phyloP scores from a whole-genome alignment of 2,888 invertebrate species.

The Reticulitermes lucifugus region DNA sequence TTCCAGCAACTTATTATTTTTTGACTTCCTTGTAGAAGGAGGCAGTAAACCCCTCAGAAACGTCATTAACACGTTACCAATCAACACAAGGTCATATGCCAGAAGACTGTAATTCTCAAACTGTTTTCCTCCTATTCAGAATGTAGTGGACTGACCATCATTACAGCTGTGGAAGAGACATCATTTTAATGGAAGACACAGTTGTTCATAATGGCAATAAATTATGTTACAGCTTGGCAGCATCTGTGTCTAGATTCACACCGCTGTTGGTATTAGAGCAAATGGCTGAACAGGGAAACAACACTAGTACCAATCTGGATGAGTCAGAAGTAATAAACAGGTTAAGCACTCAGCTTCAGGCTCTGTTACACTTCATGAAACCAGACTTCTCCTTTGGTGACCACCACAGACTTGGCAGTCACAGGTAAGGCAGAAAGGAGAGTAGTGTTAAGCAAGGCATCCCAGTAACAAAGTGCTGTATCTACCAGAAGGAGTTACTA shows the following conservation, averaged over 20 bases:
- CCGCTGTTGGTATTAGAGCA: slow-evolving; percentile 50
- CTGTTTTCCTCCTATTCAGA: too few relatives aligned
- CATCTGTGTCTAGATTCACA: slow-evolving; percentile 46
- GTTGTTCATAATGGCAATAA: background rate
- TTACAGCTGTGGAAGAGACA: too few relatives aligned
- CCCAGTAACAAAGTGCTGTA: too few relatives aligned
- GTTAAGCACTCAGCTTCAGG: slow-evolving; percentile 61
- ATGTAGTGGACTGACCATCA: too few relatives aligned
- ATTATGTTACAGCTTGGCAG: slow-evolving; percentile 43
- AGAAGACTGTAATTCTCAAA: too few relatives aligned
- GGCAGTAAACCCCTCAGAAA: too few relatives aligned
- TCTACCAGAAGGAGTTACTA: too few relatives aligned
- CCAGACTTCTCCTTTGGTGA: slow-evolving; percentile 77
- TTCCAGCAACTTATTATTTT: too few relatives aligned
- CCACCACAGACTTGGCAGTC: slow-evolving; percentile 73
- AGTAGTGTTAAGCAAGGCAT: too few relatives aligned
- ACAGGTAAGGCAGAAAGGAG: slow-evolving; percentile 59
- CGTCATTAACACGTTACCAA: too few relatives aligned
- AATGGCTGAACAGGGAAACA: slow-evolving; percentile 11
- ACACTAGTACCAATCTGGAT: slow-evolving; percentile 53
- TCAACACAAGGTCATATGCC: too few relatives aligned
- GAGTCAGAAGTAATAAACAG: slow-evolving; percentile 6
- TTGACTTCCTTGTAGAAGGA: too few relatives aligned
- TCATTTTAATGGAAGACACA: background rate
- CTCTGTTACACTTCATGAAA: slow-evolving; percentile 72